Evolutionary conservation across 2,888 invertebrate species (phyloP), one percentile per base, ranked within the genome.

Genomic region (Agrypnus murinus): DNA sequence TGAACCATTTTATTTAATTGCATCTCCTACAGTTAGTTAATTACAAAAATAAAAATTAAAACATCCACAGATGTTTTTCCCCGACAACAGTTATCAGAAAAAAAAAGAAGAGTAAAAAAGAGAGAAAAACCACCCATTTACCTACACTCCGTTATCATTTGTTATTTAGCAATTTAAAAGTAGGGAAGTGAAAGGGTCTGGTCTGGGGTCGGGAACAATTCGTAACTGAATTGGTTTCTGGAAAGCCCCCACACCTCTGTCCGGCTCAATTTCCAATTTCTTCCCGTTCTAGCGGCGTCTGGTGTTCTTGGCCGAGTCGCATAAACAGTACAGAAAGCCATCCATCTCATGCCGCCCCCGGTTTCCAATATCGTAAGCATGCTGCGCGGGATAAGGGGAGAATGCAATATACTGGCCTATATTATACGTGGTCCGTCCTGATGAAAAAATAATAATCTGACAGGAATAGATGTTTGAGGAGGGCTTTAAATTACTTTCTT

Each of bases 241-340:
- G n/a, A n/a, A n/a, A 76, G 76, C 75, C 74, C 78, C 78, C 78
- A 78, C 80, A 77, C 77, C 76, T 74, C 71, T 72, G 75, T 74
- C 74, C 75, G 75, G 72, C 72, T 72, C 71, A 72, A 72, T 72
- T 72, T 72, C 72, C 72, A 72, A 72, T 72, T 72, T 72, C 72
- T 72, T 77, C 74, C 71, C 73, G 74, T 76, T 75, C 77, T 74
- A 75, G 75, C 77, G 77, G 75, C 77, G 77, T 77, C 78, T 77
- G 77, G 76, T 75, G 77, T 78, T 75, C 78, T 77, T 74, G 74
- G 75, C 75, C 75, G 75, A 76, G 71, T 77, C 82, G 82, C 81
- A 83, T 83, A 83, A 82, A 83, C 82, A 82, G 81, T 81, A 81
- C 82, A 80, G 80, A 82, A 79, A 83, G 82, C 82, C 82, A 83